Percentiles rank a stretch among this genome's conserved stretches.
These are phyloP conservation scores for Leptinotarsa haldemani DNA, from an alignment of 2,888 invertebrate species.

Conservation along the genomic window DNA sequence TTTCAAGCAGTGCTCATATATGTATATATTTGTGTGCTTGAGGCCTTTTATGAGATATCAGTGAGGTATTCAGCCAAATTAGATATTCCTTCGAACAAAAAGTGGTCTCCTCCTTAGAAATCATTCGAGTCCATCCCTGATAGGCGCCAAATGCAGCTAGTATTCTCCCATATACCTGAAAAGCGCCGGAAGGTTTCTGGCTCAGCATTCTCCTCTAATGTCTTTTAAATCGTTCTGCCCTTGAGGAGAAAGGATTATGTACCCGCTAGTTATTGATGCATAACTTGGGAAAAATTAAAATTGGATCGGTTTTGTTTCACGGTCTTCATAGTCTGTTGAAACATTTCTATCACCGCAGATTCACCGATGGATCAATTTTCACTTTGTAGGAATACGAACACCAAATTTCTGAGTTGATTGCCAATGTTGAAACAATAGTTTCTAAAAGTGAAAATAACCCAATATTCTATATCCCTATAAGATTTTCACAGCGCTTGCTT, in stretches of 20 bases:
- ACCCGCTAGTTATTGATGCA: conserved; percentile 50
- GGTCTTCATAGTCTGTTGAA: conserved; percentile 36
- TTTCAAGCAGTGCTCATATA: too few species aligned
- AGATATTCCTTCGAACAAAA: too few species aligned
- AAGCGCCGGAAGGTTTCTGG: conserved; percentile 53
- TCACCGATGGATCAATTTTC: conserved; percentile 14
- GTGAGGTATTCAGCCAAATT: too few species aligned
- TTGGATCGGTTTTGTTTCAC: conserved; percentile 45
- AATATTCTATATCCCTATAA: too few species aligned
- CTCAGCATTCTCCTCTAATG: conserved; percentile 54
- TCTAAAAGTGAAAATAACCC: too few species aligned
- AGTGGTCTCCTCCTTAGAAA: not conserved
- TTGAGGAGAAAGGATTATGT: conserved; percentile 50
- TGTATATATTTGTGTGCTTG: too few species aligned
- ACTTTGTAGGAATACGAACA: not conserved
- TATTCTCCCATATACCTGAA: conserved; percentile 49
- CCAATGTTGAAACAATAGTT: too few species aligned
- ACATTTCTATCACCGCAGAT: conserved; percentile 9
- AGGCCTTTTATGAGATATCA: too few species aligned
- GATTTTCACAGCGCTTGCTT: too few species aligned
- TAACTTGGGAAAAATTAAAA: conserved; percentile 49
- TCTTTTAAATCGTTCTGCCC: conserved; percentile 56
- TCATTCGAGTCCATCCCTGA: not conserved
- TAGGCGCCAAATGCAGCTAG: conserved; percentile 49
- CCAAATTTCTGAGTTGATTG: not conserved